Base-by-base conservation (phyloP, 2,888 invertebrate species). In the Julus scanicus region DNA sequence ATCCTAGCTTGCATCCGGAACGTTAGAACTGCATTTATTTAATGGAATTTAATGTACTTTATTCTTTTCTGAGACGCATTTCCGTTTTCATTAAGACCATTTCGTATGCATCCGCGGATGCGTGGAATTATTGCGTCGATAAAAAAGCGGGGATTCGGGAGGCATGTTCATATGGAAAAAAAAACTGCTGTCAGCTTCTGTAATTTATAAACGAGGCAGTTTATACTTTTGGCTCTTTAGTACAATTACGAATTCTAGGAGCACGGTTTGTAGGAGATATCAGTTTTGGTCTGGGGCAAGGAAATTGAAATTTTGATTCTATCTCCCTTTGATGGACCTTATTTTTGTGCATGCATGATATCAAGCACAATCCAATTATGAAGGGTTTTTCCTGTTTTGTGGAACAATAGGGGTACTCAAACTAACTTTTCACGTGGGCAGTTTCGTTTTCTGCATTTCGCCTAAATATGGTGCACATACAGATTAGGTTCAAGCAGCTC, bases 11-110 rank as follows among this genome's bases (percentile, higher is more conserved):
- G 63, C 29, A 29, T 71, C 71, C 29, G 71, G 71, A 29, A 71
- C 71, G 71, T 71, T 71, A 11, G 71, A 71, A 71, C 20, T 29
- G 71, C 71, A 71, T 71, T 71, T 71, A 71, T 71, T 71, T 71
- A 71, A 29, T 71, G 71, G 71, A 71, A 71, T 71, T 71, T 71
- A 71, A 71, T 29, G 71, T n/a, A 71, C 71, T 71, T 29, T 71
- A 71, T 71, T 71, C 71, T 71, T 71, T 29, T 71, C 29, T 71
- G 71, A n/a, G 11, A 29, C 11, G 29, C 71, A n/a, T 71, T 71
- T 71, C 71, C 71, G 29, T 71, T 71, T 71, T 71, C 71, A 71
- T 71, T 71, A 71, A 71, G 71, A 71, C 11, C 29, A 9, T 71
- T 71, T 9, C 29, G 29, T 71, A 71, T 29, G 71, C 71, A 71